Percentiles rank a stretch among this genome's conserved stretches.
These are phyloP conservation scores for Nyctibius grandis DNA, from an alignment of 2,797 vertebrate genomes.

Conservation along the genomic window DNA sequence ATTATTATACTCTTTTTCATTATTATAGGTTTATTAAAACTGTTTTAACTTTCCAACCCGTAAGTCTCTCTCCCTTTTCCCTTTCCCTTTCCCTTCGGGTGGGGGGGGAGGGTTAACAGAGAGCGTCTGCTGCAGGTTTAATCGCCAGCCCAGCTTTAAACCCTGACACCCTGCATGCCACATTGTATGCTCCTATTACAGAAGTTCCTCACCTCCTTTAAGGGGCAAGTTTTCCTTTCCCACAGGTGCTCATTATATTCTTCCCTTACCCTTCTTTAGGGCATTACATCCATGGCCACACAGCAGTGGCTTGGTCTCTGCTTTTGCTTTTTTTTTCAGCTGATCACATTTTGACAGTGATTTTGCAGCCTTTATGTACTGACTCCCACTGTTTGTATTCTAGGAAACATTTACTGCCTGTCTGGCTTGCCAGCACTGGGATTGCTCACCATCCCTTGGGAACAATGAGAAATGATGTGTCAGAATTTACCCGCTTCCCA, in stretches of 20 bases:
- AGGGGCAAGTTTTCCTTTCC: neutral
- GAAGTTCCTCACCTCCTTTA: neutral
- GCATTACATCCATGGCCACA: neutral
- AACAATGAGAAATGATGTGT: slow-evolving; percentile 57
- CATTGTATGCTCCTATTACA: neutral
- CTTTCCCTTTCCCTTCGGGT: too few relatives aligned
- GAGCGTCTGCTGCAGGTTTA: too few relatives aligned
- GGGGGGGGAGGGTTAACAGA: too few relatives aligned
- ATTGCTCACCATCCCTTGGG: slow-evolving; percentile 39
- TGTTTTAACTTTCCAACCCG: too few relatives aligned
- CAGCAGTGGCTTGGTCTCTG: neutral
- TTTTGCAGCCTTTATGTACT: slow-evolving; percentile 11
- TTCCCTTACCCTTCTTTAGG: neutral
- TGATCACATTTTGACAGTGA: slow-evolving; percentile 7
- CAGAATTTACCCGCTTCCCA: slow-evolving; percentile 32
- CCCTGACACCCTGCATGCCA: too few relatives aligned
- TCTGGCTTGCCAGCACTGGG: slow-evolving; percentile 25
- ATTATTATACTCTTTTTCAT: too few relatives aligned
- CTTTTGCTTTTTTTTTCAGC: neutral
- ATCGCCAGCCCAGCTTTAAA: too few relatives aligned
- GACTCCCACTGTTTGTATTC: slow-evolving; percentile 17
- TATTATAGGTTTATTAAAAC: too few relatives aligned
- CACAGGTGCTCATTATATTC: neutral
- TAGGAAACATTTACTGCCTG: slow-evolving; percentile 51
- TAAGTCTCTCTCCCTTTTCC: too few relatives aligned